These are phyloP conservation scores for Condylura cristata DNA, from an alignment of 2,113 vertebrate species.

Conservation along the genomic window DNA sequence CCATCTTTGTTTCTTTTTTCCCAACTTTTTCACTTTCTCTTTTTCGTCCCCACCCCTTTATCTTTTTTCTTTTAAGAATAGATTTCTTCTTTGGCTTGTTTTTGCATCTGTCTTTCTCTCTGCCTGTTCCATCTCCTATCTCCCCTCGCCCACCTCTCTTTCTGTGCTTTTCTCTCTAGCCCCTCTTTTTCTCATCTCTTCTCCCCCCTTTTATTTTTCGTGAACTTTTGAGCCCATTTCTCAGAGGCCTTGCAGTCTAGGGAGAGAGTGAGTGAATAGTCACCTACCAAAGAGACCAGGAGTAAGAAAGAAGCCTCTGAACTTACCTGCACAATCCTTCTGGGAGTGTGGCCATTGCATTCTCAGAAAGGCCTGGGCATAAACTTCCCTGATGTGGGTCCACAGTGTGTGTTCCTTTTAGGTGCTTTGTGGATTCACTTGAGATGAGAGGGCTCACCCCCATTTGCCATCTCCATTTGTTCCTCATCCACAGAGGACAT, in stretches of 20 bases:
- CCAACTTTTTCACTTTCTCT: not conserved
- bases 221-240: not conserved
- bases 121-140: not conserved
- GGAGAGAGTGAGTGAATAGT: not conserved
- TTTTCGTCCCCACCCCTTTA: not conserved
- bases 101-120: not conserved
- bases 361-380: not conserved
- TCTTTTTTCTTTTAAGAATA: not conserved
- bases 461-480: constrained; percentile 78
- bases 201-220: not conserved
- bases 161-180: no score
- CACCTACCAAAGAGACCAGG: accelerated
- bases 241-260: not conserved
- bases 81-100: no score
- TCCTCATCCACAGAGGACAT: constrained; percentile 77
- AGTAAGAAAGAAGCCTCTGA: not conserved
- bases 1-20: not conserved
- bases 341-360: accelerated
- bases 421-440: constrained; percentile 72
- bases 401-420: constrained; percentile 73
- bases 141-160: no score
- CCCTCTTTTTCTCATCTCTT: not conserved
- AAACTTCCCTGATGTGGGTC: constrained; percentile 68
- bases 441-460: constrained; percentile 74
- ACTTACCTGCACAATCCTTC: not conserved